Conservation (phyloP, 1,140 invertebrate genomes). For the Macrosteles quadrilineatus region DNA sequence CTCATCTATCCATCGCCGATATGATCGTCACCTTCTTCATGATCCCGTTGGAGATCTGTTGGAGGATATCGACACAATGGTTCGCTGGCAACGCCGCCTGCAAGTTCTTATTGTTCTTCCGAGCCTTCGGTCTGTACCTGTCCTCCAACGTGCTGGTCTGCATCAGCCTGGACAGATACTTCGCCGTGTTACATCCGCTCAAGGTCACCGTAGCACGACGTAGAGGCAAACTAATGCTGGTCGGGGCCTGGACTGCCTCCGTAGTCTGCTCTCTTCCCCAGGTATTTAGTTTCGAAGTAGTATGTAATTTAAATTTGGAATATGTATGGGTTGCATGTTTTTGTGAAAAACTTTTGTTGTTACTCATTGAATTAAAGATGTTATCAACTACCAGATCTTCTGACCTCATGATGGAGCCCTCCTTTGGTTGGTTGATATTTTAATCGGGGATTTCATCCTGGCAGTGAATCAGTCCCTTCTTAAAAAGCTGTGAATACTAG, state of each 20-base stretch:
- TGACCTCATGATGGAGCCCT: no score
- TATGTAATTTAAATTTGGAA: no score
- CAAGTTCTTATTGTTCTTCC: slow-evolving; percentile 70
- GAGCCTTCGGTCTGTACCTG: slow-evolving; percentile 80
- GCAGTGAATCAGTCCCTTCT: no score
- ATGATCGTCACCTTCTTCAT: slow-evolving; percentile 77
- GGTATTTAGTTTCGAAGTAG: no score
- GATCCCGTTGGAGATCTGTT: slow-evolving; percentile 77
- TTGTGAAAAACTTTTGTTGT: no score
- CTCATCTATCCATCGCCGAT: slow-evolving; percentile 75
- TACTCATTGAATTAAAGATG: no score
- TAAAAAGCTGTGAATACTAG: no score
- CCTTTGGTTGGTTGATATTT: no score
- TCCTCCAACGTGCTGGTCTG: slow-evolving; percentile 80
- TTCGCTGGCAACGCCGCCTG: slow-evolving; percentile 74
- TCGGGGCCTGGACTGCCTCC: slow-evolving; percentile 68
- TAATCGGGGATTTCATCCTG: no score
- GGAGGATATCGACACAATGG: slow-evolving; percentile 78
- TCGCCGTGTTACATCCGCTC: slow-evolving; percentile 75
- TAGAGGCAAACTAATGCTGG: slow-evolving; percentile 72
- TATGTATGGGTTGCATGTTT: no score
- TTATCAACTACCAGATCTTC: no score
- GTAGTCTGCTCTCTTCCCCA: slow-evolving; percentile 72
- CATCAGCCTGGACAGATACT: slow-evolving; percentile 76
- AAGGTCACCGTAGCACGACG: slow-evolving; percentile 66